phyloP scores from a whole-genome alignment of 2,797 vertebrate genomes.

The Pipistrellus pygmaeus region DNA sequence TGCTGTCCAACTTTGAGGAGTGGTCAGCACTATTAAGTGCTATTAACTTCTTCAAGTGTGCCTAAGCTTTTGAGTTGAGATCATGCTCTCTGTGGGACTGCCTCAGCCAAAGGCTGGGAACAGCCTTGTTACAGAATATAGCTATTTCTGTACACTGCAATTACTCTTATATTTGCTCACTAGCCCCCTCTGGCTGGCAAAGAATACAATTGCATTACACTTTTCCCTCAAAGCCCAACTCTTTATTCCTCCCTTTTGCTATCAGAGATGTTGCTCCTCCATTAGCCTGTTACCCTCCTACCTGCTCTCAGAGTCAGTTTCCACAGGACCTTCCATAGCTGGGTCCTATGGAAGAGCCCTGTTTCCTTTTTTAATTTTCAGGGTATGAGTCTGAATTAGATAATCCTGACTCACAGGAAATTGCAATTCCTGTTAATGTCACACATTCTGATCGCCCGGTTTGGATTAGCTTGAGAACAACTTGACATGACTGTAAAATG shows the following conservation, averaged over 20 bases:
- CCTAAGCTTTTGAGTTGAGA: neutral
- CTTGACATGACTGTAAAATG: neutral
- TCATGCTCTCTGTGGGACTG: neutral
- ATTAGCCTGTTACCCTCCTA: neutral
- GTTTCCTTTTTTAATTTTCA: neutral
- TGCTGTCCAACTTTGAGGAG: neutral
- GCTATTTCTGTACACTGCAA: neutral
- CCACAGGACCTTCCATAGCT: neutral
- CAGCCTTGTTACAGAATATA: neutral
- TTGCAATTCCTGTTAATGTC: neutral
- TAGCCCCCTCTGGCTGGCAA: neutral
- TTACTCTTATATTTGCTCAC: neutral
- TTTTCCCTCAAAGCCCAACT: neutral
- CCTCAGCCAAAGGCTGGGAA: neutral
- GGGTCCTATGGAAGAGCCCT: neutral
- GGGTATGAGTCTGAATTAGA: neutral
- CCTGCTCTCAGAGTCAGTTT: neutral
- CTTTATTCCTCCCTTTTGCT: neutral
- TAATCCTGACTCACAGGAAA: neutral
- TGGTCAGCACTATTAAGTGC: neutral
- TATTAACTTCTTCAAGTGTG: neutral
- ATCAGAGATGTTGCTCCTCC: neutral
- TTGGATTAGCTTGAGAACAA: neutral
- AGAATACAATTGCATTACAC: neutral
- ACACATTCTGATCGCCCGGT: neutral